phyloP scores from a whole-genome alignment of 2,888 invertebrate genomes.

The Pyralis farinalis region DNA sequence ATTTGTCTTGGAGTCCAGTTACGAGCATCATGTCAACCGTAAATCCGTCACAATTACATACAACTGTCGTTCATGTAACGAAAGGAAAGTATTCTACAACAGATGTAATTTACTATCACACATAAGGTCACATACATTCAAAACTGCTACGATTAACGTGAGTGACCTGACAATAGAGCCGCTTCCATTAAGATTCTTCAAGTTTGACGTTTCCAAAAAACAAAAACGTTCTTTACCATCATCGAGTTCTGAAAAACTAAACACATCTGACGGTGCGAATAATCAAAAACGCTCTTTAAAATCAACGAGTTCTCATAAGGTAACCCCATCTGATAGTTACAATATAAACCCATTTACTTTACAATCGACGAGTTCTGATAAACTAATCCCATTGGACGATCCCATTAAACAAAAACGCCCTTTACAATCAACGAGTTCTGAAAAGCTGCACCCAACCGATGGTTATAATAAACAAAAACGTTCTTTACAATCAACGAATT shows the following conservation, averaged over 20 bases:
- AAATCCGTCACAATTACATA: constrained; percentile 66
- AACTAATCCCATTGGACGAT: constrained; percentile 20
- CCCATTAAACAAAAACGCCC: constrained; percentile 3
- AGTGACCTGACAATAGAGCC: constrained; percentile 63
- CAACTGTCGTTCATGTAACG: constrained; percentile 56
- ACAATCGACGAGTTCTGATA: constrained; percentile 13
- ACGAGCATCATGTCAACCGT: constrained; percentile 55
- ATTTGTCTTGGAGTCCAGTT: constrained; percentile 60
- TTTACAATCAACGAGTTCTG: constrained; percentile 12
- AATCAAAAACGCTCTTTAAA: no score
- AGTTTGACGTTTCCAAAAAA: constrained; percentile 16
- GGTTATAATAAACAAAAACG: constrained; percentile 2
- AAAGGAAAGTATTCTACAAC: constrained; percentile 54
- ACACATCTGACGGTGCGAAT: constrained; percentile 9
- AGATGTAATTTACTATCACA: constrained; percentile 70
- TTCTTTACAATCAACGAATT: constrained; percentile 11
- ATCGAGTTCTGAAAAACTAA: constrained; percentile 13
- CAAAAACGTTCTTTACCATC: constrained; percentile 6
- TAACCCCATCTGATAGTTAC: no score
- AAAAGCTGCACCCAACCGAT: constrained; percentile 13
- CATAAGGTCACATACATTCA: constrained; percentile 70
- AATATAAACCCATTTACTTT: no score
- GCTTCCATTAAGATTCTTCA: constrained; percentile 45
- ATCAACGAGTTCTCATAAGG: no score
- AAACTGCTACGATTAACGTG: constrained; percentile 68